Percentiles rank a stretch among this genome's conserved stretches.
phyloP scores from a whole-genome alignment of 2,113 vertebrate species.

The Melanerpes formicivorus region DNA sequence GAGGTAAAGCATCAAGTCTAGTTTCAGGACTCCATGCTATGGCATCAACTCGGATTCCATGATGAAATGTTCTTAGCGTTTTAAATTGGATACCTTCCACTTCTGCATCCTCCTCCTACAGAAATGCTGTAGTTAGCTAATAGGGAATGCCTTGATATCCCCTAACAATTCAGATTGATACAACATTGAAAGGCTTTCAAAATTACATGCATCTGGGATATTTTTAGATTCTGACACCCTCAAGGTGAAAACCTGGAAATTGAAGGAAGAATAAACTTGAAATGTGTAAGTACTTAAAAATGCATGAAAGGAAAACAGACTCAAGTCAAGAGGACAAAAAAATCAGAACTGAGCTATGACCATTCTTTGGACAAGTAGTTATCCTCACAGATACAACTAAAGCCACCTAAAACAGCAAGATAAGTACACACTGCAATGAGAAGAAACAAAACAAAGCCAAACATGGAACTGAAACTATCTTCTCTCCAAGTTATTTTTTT shows the following conservation, averaged over 20 bases:
- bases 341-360: not conserved
- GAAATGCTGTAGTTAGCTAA: slow-evolving; percentile 59
- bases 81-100: slow-evolving; percentile 90
- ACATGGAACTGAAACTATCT: not conserved
- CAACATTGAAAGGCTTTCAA: not conserved
- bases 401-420: not conserved
- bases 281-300: not conserved
- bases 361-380: not conserved
- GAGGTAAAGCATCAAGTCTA: slow-evolving; percentile 85
- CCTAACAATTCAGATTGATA: not conserved
- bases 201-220: not conserved
- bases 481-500: not conserved
- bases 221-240: not conserved
- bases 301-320: not conserved
- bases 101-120: slow-evolving; percentile 91
- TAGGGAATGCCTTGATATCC: not conserved
- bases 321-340: not conserved
- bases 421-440: not conserved
- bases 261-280: not conserved
- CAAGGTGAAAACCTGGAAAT: not conserved
- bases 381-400: not conserved
- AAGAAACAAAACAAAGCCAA: not conserved
- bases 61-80: slow-evolving; percentile 85
- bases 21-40: slow-evolving; percentile 97
- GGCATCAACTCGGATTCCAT: slow-evolving; percentile 86